Evolutionary conservation across 2,113 vertebrate species (phyloP).

Genomic region (Sturnira hondurensis): DNA sequence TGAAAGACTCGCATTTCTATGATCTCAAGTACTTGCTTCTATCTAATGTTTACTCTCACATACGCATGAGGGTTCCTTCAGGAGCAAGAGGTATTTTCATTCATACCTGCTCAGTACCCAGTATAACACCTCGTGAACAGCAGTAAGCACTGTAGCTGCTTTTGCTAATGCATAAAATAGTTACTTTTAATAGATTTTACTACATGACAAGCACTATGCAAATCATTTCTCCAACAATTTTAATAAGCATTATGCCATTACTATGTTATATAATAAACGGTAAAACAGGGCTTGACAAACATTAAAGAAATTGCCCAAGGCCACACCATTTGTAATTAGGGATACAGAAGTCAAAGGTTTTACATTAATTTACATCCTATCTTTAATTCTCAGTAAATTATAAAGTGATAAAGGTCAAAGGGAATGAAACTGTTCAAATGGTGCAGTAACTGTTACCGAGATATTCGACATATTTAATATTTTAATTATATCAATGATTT

Average conservation of each 20-base stretch:
- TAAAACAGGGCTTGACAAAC: neutral
- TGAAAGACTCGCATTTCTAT: neutral
- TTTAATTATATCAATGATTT: neutral
- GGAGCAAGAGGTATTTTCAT: neutral
- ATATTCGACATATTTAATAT: neutral
- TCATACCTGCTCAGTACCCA: neutral
- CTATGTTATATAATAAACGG: neutral
- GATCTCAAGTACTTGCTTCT: neutral
- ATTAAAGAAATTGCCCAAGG: neutral
- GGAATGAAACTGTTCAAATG: neutral
- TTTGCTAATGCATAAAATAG: neutral
- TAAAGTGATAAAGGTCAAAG: neutral
- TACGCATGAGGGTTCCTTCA: neutral
- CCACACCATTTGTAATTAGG: neutral
- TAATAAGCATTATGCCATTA: neutral
- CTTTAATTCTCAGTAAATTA: neutral
- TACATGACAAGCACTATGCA: neutral
- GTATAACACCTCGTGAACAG: neutral
- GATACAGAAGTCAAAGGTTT: neutral
- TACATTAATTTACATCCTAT: neutral
- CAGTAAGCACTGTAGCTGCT: neutral
- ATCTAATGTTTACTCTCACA: neutral
- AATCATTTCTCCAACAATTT: neutral
- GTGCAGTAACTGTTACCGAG: neutral
- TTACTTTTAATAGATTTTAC: neutral